Base-by-base conservation (phyloP, 2,888 invertebrate species). In the Pteria penguin region DNA sequence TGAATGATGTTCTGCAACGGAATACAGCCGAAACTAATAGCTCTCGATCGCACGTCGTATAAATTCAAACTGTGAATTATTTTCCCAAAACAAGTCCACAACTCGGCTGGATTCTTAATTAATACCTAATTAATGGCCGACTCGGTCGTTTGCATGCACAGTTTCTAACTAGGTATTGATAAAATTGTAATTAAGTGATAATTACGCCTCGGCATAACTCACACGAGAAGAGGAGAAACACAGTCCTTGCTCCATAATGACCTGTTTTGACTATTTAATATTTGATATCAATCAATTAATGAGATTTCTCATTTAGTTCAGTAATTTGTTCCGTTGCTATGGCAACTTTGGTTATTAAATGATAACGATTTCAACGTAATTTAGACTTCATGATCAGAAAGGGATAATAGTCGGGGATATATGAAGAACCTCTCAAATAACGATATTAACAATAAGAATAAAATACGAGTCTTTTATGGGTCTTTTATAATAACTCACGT, bases 101-200 rank as follows among this genome's bases (percentile, higher is more conserved):
- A 36, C 72, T 72, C 72, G 65, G 72, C 65, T 72, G 72, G 72
- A 68, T 26, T 58, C 65, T 65, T 72, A 72, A 72, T 72, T 72
- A 72, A 72, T 65, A 65, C 57, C 65, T 72, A 72, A 72, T 72
- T 72, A 72, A 72, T 65, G 57, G 61, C 36, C 45, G 57, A 52
- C 22, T 29, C 57, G 31, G 45, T 60, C 27, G 58, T 32, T 18
- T 57, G 55, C 57, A 33, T 45, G 32, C 33, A 45, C 18, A 66
- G 26, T 22, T 52, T 66, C 24, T 68, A 26, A 57, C 29, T 55
- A 57, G 32, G 29, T 55, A 68, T 57, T 68, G 68, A 68, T 68
- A 68, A 68, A 68, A 55, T 55, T 57, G 57, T 68, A 57, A 57
- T 68, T 68, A 68, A 55, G 57, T 68, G 68, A 57, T 57, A 68